Conservation (phyloP, 2,113 vertebrate genomes). For the Dolichotis patagonum region DNA sequence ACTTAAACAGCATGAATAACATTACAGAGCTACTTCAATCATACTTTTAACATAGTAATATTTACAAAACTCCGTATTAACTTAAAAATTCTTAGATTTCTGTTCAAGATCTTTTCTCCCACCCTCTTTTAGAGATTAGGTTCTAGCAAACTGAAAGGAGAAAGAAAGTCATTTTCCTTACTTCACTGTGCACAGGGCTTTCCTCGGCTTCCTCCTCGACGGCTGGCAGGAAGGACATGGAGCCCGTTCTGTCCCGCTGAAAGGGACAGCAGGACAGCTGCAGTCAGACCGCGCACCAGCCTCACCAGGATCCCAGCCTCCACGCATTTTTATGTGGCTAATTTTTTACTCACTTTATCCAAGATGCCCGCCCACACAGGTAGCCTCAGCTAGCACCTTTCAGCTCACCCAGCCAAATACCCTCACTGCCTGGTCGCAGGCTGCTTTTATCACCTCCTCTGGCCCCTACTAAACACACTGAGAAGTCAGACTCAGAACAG, state of each 20-base stretch:
- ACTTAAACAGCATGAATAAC: neutral
- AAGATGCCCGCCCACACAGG: neutral
- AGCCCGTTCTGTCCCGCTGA: conserved; percentile 82
- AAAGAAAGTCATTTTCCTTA: conserved; percentile 76
- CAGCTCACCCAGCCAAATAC: neutral
- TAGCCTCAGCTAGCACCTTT: neutral
- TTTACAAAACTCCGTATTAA: neutral
- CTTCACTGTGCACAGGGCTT: conserved; percentile 79
- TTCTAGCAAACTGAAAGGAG: neutral
- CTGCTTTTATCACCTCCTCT: accelerated
- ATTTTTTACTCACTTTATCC: neutral
- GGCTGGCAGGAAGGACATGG: conserved; percentile 84
- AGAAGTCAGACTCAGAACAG: neutral
- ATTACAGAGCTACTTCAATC: neutral
- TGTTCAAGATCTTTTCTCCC: conserved; percentile 17
- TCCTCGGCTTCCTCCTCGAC: conserved; percentile 88
- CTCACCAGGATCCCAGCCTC: neutral
- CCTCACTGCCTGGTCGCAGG: neutral
- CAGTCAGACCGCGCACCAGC: neutral
- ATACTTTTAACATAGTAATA: neutral
- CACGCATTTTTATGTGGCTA: conserved; percentile 2
- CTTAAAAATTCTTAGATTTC: neutral
- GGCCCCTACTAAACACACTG: neutral
- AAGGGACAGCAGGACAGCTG: conserved; percentile 60
- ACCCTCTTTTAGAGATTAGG: neutral